Evolutionary conservation across 1,140 invertebrate species (phyloP).

Genomic region (Papilio xuthus): DNA sequence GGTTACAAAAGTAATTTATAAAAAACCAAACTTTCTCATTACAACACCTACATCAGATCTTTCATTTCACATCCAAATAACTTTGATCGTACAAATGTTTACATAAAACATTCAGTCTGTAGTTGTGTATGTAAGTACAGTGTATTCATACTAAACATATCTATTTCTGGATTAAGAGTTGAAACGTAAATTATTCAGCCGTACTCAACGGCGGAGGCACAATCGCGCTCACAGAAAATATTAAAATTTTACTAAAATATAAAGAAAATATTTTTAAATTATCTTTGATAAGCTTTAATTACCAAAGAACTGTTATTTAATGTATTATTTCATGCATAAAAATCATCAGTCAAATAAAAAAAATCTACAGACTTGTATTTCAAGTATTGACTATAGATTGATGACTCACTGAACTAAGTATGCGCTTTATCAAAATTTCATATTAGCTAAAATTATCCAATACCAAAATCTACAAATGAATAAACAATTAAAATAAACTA

Average conservation of each 20-base stretch:
- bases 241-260: no score
- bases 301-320: no score
- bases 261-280: background rate
- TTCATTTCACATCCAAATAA: background rate
- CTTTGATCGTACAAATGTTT: slow-evolving; percentile 10
- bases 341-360: no score
- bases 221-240: no score
- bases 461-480: background rate
- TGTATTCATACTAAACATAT: background rate
- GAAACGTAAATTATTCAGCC: background rate
- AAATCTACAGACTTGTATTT: no score
- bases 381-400: no score
- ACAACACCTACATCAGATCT: background rate
- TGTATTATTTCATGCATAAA: no score
- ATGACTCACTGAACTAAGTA: background rate
- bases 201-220: background rate
- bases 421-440: background rate
- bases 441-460: background rate
- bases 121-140: background rate
- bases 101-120: slow-evolving; percentile 1
- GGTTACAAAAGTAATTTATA: background rate
- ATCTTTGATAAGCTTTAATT: no score
- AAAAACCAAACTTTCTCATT: background rate
- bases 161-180: slow-evolving; percentile 21
- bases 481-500: slow-evolving; percentile 3